Evolutionary conservation across 2,888 invertebrate species (phyloP), one percentile per base, ranked within the genome.

Genomic region (Sinodicranocentrus sp.): DNA sequence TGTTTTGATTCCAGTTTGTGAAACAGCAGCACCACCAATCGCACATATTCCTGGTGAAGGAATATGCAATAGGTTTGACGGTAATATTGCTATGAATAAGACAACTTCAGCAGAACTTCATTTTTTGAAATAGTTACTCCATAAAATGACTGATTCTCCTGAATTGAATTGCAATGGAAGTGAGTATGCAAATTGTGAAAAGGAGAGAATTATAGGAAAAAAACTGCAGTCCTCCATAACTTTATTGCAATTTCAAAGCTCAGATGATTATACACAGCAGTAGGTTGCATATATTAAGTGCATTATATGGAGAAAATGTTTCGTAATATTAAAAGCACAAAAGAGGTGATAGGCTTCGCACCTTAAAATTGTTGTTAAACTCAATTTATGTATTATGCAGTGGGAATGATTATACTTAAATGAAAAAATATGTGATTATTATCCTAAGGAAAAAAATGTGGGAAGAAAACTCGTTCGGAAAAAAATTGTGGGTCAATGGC

Each of bases 171-270:
- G 13, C 13, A 39, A 13, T 39, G 13, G 15, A 44, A 28, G 33
- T 33, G 71, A 71, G 71, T 71, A 71, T 71, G 71, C 54, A 71
- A 71, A 61, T 61, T 25, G 17, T 19, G 5, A 61, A 13, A 3
- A n/a, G 6, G 17, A 25, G 25, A 25, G 61, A 54, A 71, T 28
- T 15, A 28, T 70, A 26, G 26, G 10, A 28, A 28, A 54, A 26
- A 54, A 54, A 54, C 13, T 71, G 57, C 54, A 71, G 26, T n/a
- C 17, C 25, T 71, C 17, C 17, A 28, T 33, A 25, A 17, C 6
- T 43, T 44, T 44, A 68, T 48, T 68, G 67, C 67, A 68, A 68
- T 68, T 44, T 23, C 10, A 25, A 2, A 26, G 44, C 23, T 65
- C 21, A 6, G 43, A 43, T 59, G 59, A 17, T 39, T 13, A n/a